phyloP scores from a whole-genome alignment of 2,888 invertebrate species.

The Slavum lentiscoides region DNA sequence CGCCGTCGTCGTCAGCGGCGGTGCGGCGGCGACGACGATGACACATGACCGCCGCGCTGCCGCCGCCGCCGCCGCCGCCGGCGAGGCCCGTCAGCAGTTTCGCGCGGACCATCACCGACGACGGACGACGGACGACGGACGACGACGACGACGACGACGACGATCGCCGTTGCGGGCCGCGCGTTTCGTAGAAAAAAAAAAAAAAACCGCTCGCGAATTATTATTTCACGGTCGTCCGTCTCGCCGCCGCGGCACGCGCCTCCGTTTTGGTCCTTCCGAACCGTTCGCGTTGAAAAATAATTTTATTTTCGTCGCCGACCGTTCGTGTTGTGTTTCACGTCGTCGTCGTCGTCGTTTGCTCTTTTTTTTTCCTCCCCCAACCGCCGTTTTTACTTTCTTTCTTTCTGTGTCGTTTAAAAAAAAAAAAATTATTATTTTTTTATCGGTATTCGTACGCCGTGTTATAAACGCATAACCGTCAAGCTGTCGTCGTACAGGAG shows the following conservation, averaged over 20 bases:
- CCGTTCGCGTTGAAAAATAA: too few species aligned
- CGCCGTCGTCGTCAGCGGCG: not conserved
- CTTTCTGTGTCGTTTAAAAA: too few species aligned
- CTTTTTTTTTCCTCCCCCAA: too few species aligned
- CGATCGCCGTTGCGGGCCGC: not conserved
- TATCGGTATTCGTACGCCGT: not conserved
- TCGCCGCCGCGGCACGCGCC: too few species aligned
- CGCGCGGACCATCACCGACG: constrained; percentile 32
- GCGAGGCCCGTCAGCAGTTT: constrained; percentile 10
- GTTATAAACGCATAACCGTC: not conserved
- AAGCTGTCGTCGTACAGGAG: constrained; percentile 53
- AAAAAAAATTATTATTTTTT: too few species aligned
- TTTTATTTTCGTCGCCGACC: too few species aligned
- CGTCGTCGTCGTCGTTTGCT: too few species aligned
- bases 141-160: not conserved
- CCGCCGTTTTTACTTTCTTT: too few species aligned
- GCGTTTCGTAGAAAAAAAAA: not conserved
- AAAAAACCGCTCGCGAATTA: not conserved
- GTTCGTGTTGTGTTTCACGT: too few species aligned
- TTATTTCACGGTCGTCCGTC: not conserved
- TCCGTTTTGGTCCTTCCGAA: too few species aligned
- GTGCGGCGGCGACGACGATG: constrained; percentile 5
- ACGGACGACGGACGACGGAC: constrained; percentile 14
- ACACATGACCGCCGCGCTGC: constrained; percentile 16
- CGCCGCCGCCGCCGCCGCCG: not conserved